Evolutionary conservation across 1,140 invertebrate genomes (phyloP).

Genomic region (Macrobrachium nipponense): DNA sequence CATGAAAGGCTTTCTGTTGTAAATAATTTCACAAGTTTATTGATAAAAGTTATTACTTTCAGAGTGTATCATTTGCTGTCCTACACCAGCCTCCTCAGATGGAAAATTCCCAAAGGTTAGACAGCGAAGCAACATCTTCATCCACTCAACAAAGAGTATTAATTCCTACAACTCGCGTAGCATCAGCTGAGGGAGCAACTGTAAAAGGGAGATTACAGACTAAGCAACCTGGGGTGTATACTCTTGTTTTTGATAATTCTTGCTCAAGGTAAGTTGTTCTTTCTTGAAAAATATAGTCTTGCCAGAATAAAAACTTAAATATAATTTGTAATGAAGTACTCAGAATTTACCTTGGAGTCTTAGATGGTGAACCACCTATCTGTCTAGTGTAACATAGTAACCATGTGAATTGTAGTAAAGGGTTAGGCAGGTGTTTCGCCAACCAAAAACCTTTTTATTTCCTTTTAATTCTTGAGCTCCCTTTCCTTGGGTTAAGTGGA

Average conservation of each 20-base stretch:
- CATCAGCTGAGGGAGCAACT: conserved; percentile 44
- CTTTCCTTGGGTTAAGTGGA: too few relatives aligned
- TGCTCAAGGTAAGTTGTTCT: conserved; percentile 29
- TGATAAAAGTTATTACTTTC: conserved; percentile 3
- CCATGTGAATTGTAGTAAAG: too few relatives aligned
- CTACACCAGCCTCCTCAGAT: conserved; percentile 27
- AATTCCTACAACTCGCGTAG: conserved; percentile 45
- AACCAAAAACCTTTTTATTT: too few relatives aligned
- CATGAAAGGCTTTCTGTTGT: too few relatives aligned
- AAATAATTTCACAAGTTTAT: neutral
- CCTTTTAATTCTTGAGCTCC: too few relatives aligned
- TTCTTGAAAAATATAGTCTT: neutral
- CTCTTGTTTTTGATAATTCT: conserved; percentile 50
- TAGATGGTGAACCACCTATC: too few relatives aligned
- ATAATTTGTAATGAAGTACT: too few relatives aligned
- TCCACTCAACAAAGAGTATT: conserved; percentile 32
- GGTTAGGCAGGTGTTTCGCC: too few relatives aligned
- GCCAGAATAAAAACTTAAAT: too few relatives aligned
- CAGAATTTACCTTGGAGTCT: too few relatives aligned
- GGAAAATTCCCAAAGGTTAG: neutral
- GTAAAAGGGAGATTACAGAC: conserved; percentile 35
- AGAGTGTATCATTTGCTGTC: conserved; percentile 47
- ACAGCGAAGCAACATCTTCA: neutral
- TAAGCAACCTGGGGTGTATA: conserved; percentile 47
- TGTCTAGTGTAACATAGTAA: too few relatives aligned